Base-by-base conservation (phyloP, 2,888 invertebrate species). In the Autographa gamma region DNA sequence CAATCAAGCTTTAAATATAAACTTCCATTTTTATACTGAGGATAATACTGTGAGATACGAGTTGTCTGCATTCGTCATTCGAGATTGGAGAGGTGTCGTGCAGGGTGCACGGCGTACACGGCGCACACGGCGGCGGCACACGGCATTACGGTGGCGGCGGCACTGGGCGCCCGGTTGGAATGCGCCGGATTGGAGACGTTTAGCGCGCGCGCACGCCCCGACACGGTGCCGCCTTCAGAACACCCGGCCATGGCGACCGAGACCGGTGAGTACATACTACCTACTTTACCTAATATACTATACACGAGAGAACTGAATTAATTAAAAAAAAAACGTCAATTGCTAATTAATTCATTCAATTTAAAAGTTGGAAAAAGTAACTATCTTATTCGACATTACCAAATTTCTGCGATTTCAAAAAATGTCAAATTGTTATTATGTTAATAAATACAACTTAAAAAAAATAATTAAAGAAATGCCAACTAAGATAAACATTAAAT, bases 171-270 rank as follows among this genome's bases (percentile, higher is more conserved):
- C 86, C 92, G 93, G 87, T 86, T 93, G 93, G 95, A 93, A 94
- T 95, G 95, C 94, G 94, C 94, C 86, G 93, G 95, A 93, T 93
- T 92, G 92, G 94, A 94, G 84, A 82, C 92, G 90, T 92, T 85
- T 91, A 93, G 93, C 93, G 92, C 92, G 90, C 94, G 93, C 91
- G 91, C 92, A 91, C 95, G 94, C 91, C 91, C 93, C 89, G 93
- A 92, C 89, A 86, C 88, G 91, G 94, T 95, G 95, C 95, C 96
- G 93, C 95, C 96, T 90, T 93, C 95, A 74, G 94, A 94, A 84
- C 95, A 91, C 85, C 91, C 94, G 89, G 93, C 94, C 93, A 96
- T 96, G 96, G 95, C 96, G 89, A 94, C 95, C 92, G 96, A 96
- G 73, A 93, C 96, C 82, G 95, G 96, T 96, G 81, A 93, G 94